Evolutionary conservation across 2,113 vertebrate genomes (phyloP).

Genomic region (Sander vitreus): DNA sequence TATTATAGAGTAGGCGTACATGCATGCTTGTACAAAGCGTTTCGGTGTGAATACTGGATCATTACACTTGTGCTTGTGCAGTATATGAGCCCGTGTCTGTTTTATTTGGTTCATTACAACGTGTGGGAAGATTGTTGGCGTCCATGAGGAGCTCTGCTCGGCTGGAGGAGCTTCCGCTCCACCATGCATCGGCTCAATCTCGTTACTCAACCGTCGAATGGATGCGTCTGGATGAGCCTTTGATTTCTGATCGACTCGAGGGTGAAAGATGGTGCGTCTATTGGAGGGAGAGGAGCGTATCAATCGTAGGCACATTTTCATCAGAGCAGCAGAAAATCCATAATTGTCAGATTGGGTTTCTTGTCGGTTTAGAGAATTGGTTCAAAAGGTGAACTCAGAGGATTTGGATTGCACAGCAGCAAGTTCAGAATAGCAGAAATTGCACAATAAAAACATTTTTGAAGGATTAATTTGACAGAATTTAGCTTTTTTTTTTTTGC

Average conservation of each 20-base stretch:
- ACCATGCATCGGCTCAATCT: slow-evolving; percentile 14
- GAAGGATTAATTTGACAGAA: background rate
- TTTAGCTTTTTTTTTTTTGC: slow-evolving; percentile 16
- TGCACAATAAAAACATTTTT: background rate
- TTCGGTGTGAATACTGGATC: slow-evolving; percentile 36
- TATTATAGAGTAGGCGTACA: slow-evolving; percentile 31
- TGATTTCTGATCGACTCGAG: slow-evolving; percentile 58
- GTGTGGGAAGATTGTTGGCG: slow-evolving; percentile 58
- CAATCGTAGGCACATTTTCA: slow-evolving; percentile 38
- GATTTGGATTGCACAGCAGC: slow-evolving; percentile 6
- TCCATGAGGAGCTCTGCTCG: slow-evolving; percentile 5
- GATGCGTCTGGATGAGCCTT: slow-evolving; percentile 31
- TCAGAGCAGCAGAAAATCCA: slow-evolving; percentile 58
- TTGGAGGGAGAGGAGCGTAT: slow-evolving; percentile 6
- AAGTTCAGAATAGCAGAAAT: background rate
- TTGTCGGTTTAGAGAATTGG: slow-evolving; percentile 8
- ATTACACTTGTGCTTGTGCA: slow-evolving; percentile 43
- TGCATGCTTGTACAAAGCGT: slow-evolving; percentile 43
- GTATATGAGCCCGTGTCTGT: slow-evolving; percentile 21
- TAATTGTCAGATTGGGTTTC: slow-evolving; percentile 31
- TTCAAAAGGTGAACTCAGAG: slow-evolving; percentile 16
- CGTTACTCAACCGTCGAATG: slow-evolving; percentile 36
- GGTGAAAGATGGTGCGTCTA: slow-evolving; percentile 30
- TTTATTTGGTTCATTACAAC: slow-evolving; percentile 48
- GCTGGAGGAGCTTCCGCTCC: slow-evolving; percentile 31